Conservation (phyloP, 2,888 invertebrate genomes). For the Chrysopilus asiliformis region DNA sequence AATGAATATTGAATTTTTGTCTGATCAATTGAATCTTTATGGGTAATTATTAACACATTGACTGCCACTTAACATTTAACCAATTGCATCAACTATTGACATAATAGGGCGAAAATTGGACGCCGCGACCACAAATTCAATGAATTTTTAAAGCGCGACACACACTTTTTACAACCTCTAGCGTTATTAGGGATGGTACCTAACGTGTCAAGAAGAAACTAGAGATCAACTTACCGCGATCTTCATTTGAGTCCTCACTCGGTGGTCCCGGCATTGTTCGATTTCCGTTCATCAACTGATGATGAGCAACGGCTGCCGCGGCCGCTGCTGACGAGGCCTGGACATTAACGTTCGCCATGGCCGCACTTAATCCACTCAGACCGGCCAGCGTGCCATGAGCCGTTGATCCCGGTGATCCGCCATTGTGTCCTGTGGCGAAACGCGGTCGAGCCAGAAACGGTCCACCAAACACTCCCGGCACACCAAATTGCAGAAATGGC, state of each 20-base stretch:
- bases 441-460: constrained; percentile 23
- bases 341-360: constrained; percentile 27
- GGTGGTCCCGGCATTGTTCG: constrained; percentile 36
- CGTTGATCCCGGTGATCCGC: constrained; percentile 15
- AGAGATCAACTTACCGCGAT: constrained; percentile 33
- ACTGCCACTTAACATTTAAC: too few species aligned
- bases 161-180: too few species aligned
- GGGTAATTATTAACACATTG: too few species aligned
- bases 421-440: constrained; percentile 20
- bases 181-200: too few species aligned
- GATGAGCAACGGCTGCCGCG: constrained; percentile 30
- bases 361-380: constrained; percentile 17
- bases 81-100: too few species aligned
- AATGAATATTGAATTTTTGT: too few species aligned
- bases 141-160: too few species aligned
- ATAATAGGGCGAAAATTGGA: too few species aligned
- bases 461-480: constrained; percentile 35
- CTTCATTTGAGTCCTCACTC: constrained; percentile 43
- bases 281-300: constrained; percentile 15
- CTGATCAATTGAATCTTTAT: too few species aligned
- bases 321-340: constrained; percentile 19
- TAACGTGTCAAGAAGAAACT: too few species aligned
- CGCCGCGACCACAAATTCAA: too few species aligned
- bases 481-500: constrained; percentile 42
- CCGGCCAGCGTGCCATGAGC: constrained; percentile 22